Percentiles rank a stretch among this genome's conserved stretches.
Evolutionary conservation across 2,113 vertebrate species (phyloP).

Genomic region (Ageneiosus marmoratus): DNA sequence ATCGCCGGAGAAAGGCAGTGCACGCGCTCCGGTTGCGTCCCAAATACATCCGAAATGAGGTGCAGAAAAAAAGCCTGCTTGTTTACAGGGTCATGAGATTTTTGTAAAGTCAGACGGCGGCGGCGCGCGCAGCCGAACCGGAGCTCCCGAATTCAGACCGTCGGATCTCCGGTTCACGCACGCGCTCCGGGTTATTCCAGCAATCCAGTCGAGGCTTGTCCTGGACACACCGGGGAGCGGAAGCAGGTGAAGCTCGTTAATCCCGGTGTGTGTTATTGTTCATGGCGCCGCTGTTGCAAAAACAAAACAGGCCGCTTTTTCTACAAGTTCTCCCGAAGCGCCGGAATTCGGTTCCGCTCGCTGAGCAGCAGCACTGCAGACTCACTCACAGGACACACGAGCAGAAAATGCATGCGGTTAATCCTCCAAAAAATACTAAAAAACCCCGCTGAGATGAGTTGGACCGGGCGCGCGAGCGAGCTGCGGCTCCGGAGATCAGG

Average conservation of each 20-base stretch:
- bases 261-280: constrained; percentile 72
- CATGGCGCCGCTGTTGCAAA: constrained; percentile 67
- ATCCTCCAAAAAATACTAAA: neutral
- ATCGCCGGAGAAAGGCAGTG: constrained; percentile 33
- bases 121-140: constrained; percentile 23
- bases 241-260: constrained; percentile 32
- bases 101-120: no score
- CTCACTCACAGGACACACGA: neutral
- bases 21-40: constrained; percentile 8
- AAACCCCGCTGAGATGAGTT: neutral
- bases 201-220: neutral
- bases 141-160: constrained; percentile 50
- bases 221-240: constrained; percentile 1
- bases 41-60: constrained; percentile 27
- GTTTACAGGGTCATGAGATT: neutral
- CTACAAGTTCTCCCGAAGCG: constrained; percentile 24
- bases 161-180: constrained; percentile 7
- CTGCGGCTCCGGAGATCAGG: constrained; percentile 61
- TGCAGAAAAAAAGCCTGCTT: neutral
- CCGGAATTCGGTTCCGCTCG: constrained; percentile 15
- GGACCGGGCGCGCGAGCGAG: constrained; percentile 50
- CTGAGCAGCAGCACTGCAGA: neutral
- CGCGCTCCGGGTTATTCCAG: neutral
- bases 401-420: neutral
- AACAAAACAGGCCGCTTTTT: constrained; percentile 74